Evolutionary conservation across 2,113 vertebrate genomes (phyloP), one percentile per base, ranked within the genome.

Genomic region (Pao palembangensis): DNA sequence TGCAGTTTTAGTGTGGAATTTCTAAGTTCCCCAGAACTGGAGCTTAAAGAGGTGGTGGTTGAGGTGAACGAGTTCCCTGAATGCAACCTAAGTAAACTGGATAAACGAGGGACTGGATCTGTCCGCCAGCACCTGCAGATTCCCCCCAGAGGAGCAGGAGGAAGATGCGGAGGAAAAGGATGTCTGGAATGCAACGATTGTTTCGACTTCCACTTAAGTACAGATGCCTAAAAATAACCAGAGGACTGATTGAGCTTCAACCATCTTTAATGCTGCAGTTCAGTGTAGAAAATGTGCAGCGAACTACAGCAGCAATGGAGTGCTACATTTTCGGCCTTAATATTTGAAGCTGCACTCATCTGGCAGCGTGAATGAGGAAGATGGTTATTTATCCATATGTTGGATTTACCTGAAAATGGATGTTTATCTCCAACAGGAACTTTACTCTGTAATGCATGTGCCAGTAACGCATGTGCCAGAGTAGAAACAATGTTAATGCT

Each of bases 321-420:
- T 82, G 64, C 72, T 58, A 71, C 51, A 47, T 53, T 38, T 1
- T 3, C 62, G 62, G 58, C 55, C 50, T 53, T 44, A 54, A 20
- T 63, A 41, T 67, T 19, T 58, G 53, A 69, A 64, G 44, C 68
- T 76, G 73, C 55, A 58, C 47, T 59, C 43, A 5, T 31, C 28
- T 8, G 8, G 28, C 28, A 17, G 31, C 67, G 48, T 54, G 51
- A 66, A 58, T 38, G 0, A 70, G 75, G 66, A 69, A 59, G 49
- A 48, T 55, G 63, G 64, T 53, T 61, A 59, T 23, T 2, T 12
- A n/a, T 59, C 34, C 12, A 20, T 23, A 23, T 6, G 25, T 3
- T 28, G 25, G 28, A 68, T 51, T 49, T 74, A 59, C 63, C 77
- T 80, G 74, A 59, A 51, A 64, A 68, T 58, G 64, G 55, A 65